These are phyloP conservation scores for Hypocryptadius cinnamomeus DNA, from an alignment of 2,113 vertebrate species.

Conservation along the genomic window DNA sequence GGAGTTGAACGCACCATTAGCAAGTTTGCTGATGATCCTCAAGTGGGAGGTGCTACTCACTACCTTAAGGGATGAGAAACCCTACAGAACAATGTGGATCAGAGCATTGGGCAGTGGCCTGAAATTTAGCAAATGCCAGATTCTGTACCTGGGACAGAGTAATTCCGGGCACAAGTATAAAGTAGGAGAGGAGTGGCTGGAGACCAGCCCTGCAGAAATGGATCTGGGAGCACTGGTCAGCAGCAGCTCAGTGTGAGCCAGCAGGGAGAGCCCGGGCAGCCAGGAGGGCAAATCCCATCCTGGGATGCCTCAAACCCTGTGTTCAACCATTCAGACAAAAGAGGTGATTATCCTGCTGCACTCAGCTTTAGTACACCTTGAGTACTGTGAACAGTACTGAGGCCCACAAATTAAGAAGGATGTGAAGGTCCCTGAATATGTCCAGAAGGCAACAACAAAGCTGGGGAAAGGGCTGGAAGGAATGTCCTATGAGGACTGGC, in stretches of 20 bases:
- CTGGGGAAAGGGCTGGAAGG: background rate
- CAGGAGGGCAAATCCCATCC: rapidly evolving
- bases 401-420: background rate
- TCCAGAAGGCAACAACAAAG: background rate
- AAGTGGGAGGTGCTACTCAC: background rate
- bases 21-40: background rate
- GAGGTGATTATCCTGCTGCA: background rate
- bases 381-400: background rate
- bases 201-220: background rate
- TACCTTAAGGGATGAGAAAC: background rate
- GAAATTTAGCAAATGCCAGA: background rate
- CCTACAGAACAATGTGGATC: background rate
- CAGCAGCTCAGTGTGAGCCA: background rate
- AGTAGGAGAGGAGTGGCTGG: background rate
- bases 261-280: background rate
- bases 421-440: background rate
- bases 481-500: background rate
- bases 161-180: background rate
- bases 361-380: background rate
- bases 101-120: rapidly evolving
- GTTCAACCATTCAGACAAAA: rapidly evolving
- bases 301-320: background rate
- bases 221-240: rapidly evolving
- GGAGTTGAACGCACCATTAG: background rate
- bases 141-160: background rate